Base-by-base conservation (phyloP, 2,888 invertebrate species). In the Myopa tessellatipennis region DNA sequence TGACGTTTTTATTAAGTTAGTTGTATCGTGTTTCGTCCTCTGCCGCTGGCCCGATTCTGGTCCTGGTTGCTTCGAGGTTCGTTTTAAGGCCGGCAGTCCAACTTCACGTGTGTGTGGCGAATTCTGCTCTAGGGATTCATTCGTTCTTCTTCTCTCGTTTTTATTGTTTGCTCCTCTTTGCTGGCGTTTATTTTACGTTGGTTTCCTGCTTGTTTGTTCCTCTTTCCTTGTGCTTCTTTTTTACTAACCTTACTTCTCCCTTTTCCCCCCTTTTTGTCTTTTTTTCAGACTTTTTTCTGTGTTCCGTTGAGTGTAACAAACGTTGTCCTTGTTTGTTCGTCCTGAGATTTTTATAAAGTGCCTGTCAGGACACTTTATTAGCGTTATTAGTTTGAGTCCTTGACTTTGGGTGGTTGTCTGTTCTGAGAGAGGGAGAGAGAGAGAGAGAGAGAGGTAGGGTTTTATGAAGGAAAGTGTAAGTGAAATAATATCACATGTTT, bases 361-460 rank as follows among this genome's bases (percentile, higher is more conserved):
- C 75, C 79, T 74, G 75, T 73, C 82, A 79, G 82, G 82, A 84
- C 86, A 87, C 85, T 87, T 87, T 86, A 87, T 87, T 85, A 87
- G 85, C 86, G 86, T 87, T 86, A 87, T 87, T 87, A 86, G 85
- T 87, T 87, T 87, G 84, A 86, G 87, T 86, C 85, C 55, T 34
- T 71, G 70, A 40, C 63, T 63, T 63, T 73, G 63, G 63, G 63
- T 63, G 45, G 45, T 1, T 45, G 45, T 45, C 45, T 45, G 45
- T 6, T 45, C 3, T 45, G 45, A 45, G 6, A 45, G 45, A 26
- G 45, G 45, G 10, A 45, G 45, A 45, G 45, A 8, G 1, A 4
- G 45, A 45, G 10, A 45, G 45, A 45, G 10, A 45, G 10, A 10
- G 10, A 45, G 26, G n/a, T n/a, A 26, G 26, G 26, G 26, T 26